phyloP scores from a whole-genome alignment of 2,888 invertebrate genomes.

The Cephus spinipes region DNA sequence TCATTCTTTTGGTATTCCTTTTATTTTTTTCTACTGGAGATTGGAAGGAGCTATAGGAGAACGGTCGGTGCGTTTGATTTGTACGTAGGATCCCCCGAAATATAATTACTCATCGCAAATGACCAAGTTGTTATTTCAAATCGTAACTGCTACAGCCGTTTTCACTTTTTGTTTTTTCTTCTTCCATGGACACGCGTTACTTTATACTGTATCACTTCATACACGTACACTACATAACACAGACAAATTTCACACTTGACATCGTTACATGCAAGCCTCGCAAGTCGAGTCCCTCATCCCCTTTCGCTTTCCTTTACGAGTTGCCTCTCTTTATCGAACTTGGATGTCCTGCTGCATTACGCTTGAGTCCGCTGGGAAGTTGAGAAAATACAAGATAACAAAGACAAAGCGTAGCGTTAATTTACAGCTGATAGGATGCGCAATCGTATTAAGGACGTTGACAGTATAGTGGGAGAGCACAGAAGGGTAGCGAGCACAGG shows the following conservation, averaged over 20 bases:
- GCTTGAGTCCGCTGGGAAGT: too few relatives aligned
- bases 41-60: conserved; percentile 6
- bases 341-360: too few relatives aligned
- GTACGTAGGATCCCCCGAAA: conserved; percentile 9
- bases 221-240: neutral
- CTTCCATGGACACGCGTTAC: too few relatives aligned
- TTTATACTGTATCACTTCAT: too few relatives aligned
- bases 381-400: too few relatives aligned
- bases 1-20: too few relatives aligned
- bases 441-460: too few relatives aligned
- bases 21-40: neutral
- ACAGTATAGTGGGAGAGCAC: too few relatives aligned
- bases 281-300: conserved; percentile 17
- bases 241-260: conserved; percentile 1
- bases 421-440: too few relatives aligned
- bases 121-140: conserved; percentile 29
- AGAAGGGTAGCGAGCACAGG: too few relatives aligned
- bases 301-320: conserved; percentile 1
- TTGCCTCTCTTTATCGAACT: too few relatives aligned
- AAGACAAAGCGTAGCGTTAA: too few relatives aligned
- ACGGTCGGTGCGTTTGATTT: conserved; percentile 19
- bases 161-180: neutral
- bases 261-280: conserved; percentile 8
- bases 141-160: conserved; percentile 18
- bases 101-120: conserved; percentile 23